A percentile compares a stretch with the other conserved stretches of the same genome.
Evolutionary conservation across 2,113 vertebrate species (phyloP).

Genomic region (Labrus mixtus): DNA sequence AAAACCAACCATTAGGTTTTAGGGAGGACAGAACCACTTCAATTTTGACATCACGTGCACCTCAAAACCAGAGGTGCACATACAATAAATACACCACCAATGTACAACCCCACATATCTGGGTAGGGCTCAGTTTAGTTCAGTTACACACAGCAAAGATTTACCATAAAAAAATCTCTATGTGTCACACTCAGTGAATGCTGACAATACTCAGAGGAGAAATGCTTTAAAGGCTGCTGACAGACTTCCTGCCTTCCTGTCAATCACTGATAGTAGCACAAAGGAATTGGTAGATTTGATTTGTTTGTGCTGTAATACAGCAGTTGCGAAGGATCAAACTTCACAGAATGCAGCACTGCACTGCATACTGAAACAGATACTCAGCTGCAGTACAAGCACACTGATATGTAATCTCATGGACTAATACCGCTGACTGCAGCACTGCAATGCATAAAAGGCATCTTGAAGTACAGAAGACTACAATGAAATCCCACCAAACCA

Average conservation of each 20-base stretch:
- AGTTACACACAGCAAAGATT: not conserved
- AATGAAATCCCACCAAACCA: not conserved
- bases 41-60: slow-evolving; percentile 45
- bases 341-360: not conserved
- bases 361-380: slow-evolving; percentile 13
- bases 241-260: slow-evolving; percentile 23
- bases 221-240: not conserved
- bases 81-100: not conserved
- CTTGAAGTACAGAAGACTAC: not conserved
- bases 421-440: not conserved
- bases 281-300: not conserved
- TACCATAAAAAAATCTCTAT: not conserved
- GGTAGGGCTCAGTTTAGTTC: slow-evolving; percentile 3
- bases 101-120: not conserved
- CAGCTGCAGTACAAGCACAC: not conserved
- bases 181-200: not conserved
- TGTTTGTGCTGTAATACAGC: not conserved
- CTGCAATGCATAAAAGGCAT: not conserved
- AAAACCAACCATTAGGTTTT: no score
- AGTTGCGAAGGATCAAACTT: not conserved
- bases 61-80: not conserved
- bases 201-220: slow-evolving; percentile 17
- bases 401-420: not conserved
- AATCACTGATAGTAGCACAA: not conserved
- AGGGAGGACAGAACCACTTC: slow-evolving; percentile 55